Evolutionary conservation across 1,140 invertebrate species (phyloP).

Genomic region (Drosophila littoralis): DNA sequence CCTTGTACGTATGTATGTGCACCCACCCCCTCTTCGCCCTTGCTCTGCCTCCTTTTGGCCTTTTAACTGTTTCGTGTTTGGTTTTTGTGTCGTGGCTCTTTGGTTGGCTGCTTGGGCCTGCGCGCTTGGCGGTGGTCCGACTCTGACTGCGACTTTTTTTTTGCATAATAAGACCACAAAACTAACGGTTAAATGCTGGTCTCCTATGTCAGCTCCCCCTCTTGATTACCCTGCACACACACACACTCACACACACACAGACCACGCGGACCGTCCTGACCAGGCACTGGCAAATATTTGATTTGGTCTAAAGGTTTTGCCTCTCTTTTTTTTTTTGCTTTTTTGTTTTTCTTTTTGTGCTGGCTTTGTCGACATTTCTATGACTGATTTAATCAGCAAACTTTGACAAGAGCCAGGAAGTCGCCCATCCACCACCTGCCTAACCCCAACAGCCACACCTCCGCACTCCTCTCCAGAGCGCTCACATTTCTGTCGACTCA

Average conservation of each 20-base stretch:
- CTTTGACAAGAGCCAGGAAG: conserved; percentile 83
- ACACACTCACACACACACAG: not conserved
- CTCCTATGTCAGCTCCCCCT: conserved; percentile 11
- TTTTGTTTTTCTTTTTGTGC: conserved; percentile 31
- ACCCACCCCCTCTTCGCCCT: not conserved
- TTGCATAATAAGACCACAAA: conserved; percentile 82
- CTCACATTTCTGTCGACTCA: conserved; percentile 68
- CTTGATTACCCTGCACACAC: not conserved
- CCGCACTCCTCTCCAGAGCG: not conserved
- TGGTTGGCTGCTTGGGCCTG: conserved; percentile 47
- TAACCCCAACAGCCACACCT: conserved; percentile 9
- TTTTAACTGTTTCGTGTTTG: conserved; percentile 81
- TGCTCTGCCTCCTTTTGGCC: conserved; percentile 12
- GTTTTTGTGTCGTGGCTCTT: conserved; percentile 63
- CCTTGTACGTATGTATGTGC: conserved; percentile 56
- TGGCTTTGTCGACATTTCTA: conserved; percentile 70
- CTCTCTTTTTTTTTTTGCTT: conserved; percentile 9
- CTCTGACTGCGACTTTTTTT: conserved; percentile 50
- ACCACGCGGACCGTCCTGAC: conserved; percentile 42
- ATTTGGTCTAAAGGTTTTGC: conserved; percentile 79
- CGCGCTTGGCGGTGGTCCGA: conserved; percentile 63
- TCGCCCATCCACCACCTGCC: conserved; percentile 58
- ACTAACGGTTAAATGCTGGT: conserved; percentile 79
- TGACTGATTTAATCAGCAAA: conserved; percentile 83
- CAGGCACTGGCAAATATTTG: conserved; percentile 76